These are phyloP conservation scores for Brachyptera risi DNA, from an alignment of 2,888 invertebrate species.

Conservation along the genomic window DNA sequence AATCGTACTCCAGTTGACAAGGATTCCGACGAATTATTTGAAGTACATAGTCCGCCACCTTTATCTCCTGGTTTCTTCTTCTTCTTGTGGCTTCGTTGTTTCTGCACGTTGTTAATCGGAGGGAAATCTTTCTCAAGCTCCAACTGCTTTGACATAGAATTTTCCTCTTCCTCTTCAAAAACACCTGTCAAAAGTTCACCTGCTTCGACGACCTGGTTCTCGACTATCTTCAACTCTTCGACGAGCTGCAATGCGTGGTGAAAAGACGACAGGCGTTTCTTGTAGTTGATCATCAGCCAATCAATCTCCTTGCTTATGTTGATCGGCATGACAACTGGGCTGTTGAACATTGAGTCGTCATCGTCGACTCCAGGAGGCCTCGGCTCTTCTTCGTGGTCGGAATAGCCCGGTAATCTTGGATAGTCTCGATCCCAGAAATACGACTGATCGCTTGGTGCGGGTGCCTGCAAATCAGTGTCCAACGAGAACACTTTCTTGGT, in stretches of 20 bases:
- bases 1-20: background rate
- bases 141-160: background rate
- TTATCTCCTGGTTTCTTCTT: background rate
- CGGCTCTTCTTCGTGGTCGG: background rate
- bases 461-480: no score
- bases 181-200: background rate
- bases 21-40: no score
- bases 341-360: background rate
- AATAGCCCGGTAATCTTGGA: no score
- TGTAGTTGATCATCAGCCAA: background rate
- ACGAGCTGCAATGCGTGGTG: background rate
- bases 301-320: background rate
- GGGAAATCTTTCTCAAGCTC: conserved; percentile 11
- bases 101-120: background rate
- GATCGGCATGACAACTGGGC: no score
- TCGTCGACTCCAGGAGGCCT: background rate
- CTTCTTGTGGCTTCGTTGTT: background rate
- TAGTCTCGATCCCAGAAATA: no score
- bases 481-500: background rate
- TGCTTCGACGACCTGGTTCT: background rate
- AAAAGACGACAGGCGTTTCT: background rate
- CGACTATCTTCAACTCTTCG: background rate
- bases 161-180: background rate
- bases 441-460: no score
- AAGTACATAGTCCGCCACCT: no score